Evolutionary conservation across 2,797 vertebrate species (phyloP), one percentile per base, ranked within the genome.

Genomic region (Lycodopsis pacificus): DNA sequence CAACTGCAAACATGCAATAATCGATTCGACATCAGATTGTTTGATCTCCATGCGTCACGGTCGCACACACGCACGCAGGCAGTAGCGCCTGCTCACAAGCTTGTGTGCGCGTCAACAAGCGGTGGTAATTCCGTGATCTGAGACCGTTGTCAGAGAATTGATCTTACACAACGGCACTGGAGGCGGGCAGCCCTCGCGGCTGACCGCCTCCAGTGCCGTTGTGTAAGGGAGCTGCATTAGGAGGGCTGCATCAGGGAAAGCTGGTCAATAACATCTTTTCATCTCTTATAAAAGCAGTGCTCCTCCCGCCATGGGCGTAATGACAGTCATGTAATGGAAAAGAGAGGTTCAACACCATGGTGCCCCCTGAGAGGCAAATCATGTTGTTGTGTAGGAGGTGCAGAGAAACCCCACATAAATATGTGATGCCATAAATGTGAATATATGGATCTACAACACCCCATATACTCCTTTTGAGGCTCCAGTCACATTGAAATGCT

Each of bases 211-310:
- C 30, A 48, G 59, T 36, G 54, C 57, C 30, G 51, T 4, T 15
- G 48, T 56, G 67, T 64, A 49, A 64, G 64, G 49, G 65, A 42
- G 68, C 27, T 79, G 57, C 51, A 32, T 20, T 13, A 64, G 61
- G 40, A 65, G 46, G 56, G 53, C n/a, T 46, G 20, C 76, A 77
- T 79, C 59, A 77, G 64, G 70, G 78, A n/a, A n/a, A 79, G 72
- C 32, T 42, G 65, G 64, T 71, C 82, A 81, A 81, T 82, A 75
- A 71, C 79, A 75, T 53, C 53, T 56, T 81, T 74, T 88, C 65
- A 81, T 86, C 71, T 71, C 59, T 27, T 64, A 12, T 65, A 65
- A 81, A 77, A 83, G 65, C 84, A 57, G 38, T 3, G 58, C 51
- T 34, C 63, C 69, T 80, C 73, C 85, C 69, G 87, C 70, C 59